Conservation (phyloP, 2,113 vertebrate genomes). For the Heptranchias perlo region DNA sequence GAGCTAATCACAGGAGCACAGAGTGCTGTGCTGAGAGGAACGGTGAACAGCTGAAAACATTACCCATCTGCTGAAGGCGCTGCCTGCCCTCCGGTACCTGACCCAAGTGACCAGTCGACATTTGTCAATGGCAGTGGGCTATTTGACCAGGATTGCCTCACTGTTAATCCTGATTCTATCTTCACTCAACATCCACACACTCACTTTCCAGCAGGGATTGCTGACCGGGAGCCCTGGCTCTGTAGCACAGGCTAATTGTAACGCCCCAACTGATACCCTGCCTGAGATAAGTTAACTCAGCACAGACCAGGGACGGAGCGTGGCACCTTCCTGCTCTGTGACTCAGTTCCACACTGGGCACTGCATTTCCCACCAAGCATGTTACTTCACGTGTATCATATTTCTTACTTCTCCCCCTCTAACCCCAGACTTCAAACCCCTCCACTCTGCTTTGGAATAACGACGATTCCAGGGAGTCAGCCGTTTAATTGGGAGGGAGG, state of each 20-base stretch:
- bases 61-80: neutral
- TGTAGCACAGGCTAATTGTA: neutral
- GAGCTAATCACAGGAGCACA: neutral
- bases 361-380: too few species aligned
- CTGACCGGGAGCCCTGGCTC: neutral
- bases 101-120: too few species aligned
- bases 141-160: neutral
- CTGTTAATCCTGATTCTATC: neutral
- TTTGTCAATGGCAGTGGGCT: neutral
- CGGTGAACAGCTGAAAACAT: too few species aligned
- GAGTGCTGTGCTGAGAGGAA: neutral
- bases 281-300: too few species aligned
- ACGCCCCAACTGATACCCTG: too few species aligned
- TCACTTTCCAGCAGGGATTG: neutral
- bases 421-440: neutral
- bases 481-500: neutral
- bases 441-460: neutral
- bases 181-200: neutral
- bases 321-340: too few species aligned
- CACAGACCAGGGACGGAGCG: too few species aligned
- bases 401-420: neutral
- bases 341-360: too few species aligned
- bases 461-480: neutral
- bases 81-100: neutral
- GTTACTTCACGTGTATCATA: too few species aligned